Percentiles rank a stretch among this genome's conserved stretches.
phyloP scores from a whole-genome alignment of 2,113 vertebrate genomes.

The Callospermophilus lateralis region DNA sequence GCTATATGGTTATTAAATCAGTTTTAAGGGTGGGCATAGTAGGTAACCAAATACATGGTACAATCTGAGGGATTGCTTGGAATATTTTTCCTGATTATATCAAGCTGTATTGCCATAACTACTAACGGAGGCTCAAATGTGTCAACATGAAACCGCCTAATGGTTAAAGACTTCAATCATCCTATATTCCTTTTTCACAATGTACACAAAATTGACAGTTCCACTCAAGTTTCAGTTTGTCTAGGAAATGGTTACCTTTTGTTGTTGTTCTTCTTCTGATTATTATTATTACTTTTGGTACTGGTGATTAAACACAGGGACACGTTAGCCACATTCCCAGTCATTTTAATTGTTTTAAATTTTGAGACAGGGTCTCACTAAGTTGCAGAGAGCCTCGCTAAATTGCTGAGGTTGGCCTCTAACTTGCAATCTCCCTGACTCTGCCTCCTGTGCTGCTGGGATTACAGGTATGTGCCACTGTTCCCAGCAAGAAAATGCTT shows the following conservation, averaged over 20 bases:
- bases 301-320: too few species aligned
- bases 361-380: too few species aligned
- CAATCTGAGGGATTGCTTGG: accelerated
- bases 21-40: neutral
- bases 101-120: neutral
- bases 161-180: neutral
- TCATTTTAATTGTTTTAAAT: too few species aligned
- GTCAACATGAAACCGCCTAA: neutral
- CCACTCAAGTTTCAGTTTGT: neutral
- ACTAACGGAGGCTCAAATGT: neutral
- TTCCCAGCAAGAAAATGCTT: neutral
- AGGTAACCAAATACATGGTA: neutral
- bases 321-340: too few species aligned
- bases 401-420: too few species aligned
- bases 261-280: too few species aligned
- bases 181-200: neutral
- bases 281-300: too few species aligned
- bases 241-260: neutral
- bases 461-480: too few species aligned
- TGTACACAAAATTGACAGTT: neutral
- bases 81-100: neutral
- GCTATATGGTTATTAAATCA: neutral
- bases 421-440: too few species aligned
- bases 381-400: too few species aligned
- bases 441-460: too few species aligned